These are phyloP conservation scores for Ichneumoninae sp. DNA, from an alignment of 2,888 invertebrate genomes.

Conservation along the genomic window DNA sequence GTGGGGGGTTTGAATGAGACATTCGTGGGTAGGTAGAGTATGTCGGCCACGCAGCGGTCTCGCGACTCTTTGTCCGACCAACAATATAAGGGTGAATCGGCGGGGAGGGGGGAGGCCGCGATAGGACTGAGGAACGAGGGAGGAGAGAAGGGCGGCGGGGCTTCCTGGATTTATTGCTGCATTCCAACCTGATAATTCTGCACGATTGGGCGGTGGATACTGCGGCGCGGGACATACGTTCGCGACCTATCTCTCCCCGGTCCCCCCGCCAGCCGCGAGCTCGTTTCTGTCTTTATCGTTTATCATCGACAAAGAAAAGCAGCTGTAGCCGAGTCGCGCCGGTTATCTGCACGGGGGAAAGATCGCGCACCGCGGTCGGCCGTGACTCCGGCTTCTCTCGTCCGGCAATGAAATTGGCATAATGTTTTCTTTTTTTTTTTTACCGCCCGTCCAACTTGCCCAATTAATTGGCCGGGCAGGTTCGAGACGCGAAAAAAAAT, in stretches of 20 bases:
- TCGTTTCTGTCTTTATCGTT: constrained; percentile 72
- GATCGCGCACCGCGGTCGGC: neutral
- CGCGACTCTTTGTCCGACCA: constrained; percentile 82
- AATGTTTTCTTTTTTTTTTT: constrained; percentile 3
- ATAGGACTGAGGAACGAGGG: constrained; percentile 62
- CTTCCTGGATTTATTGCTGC: constrained; percentile 81
- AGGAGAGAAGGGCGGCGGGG: constrained; percentile 45
- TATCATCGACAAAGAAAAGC: constrained; percentile 70
- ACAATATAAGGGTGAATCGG: constrained; percentile 83
- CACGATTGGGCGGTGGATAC: constrained; percentile 65
- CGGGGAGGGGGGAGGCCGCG: constrained; percentile 60
- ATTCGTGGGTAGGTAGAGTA: constrained; percentile 52
- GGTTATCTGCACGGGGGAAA: constrained; percentile 14
- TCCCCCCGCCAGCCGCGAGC: constrained; percentile 11
- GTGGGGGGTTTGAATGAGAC: constrained; percentile 51
- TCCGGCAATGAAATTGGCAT: neutral
- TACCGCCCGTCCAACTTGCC: neutral
- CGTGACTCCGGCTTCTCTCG: neutral
- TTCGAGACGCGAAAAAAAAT: too few species aligned
- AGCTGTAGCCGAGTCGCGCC: constrained; percentile 51
- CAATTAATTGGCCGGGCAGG: neutral
- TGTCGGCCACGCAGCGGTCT: constrained; percentile 76
- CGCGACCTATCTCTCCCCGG: constrained; percentile 29
- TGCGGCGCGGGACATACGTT: constrained; percentile 48
- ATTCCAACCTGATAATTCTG: constrained; percentile 83